Evolutionary conservation across 2,797 vertebrate genomes (phyloP).

Genomic region (Glyptemys insculpta): DNA sequence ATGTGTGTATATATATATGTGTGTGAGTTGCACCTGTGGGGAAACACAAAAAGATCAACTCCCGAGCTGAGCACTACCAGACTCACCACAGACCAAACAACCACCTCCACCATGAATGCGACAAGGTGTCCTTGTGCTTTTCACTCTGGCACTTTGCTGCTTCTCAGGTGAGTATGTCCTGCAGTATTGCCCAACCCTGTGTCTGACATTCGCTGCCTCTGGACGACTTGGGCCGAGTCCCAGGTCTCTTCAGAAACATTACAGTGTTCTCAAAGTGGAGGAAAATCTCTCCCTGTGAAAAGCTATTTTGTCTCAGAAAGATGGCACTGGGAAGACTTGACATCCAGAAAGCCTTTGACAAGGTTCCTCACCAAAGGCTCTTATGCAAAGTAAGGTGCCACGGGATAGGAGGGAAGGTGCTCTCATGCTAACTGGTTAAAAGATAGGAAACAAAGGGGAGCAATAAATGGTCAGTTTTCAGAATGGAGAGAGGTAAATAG

Average conservation of each 20-base stretch:
- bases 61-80: not conserved
- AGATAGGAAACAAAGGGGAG: no score
- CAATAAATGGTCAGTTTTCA: no score
- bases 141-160: slow-evolving; percentile 46
- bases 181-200: not conserved
- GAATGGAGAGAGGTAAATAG: no score
- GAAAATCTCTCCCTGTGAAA: not conserved
- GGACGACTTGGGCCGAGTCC: not conserved
- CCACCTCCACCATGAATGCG: slow-evolving; percentile 10
- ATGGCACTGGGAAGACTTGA: accelerated
- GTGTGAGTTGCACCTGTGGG: slow-evolving; percentile 14
- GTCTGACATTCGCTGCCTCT: not conserved
- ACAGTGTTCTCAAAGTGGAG: not conserved
- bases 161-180: slow-evolving; percentile 56
- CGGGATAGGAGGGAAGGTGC: no score
- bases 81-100: slow-evolving; percentile 22
- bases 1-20: not conserved
- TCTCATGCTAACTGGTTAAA: no score
- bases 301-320: accelerated
- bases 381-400: no score
- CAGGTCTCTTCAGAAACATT: not conserved
- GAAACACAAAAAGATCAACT: not conserved
- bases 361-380: no score
- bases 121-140: not conserved
- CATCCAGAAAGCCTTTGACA: no score